Evolutionary conservation across 2,888 invertebrate genomes (phyloP).

Genomic region (Cheiracanthium punctorium): DNA sequence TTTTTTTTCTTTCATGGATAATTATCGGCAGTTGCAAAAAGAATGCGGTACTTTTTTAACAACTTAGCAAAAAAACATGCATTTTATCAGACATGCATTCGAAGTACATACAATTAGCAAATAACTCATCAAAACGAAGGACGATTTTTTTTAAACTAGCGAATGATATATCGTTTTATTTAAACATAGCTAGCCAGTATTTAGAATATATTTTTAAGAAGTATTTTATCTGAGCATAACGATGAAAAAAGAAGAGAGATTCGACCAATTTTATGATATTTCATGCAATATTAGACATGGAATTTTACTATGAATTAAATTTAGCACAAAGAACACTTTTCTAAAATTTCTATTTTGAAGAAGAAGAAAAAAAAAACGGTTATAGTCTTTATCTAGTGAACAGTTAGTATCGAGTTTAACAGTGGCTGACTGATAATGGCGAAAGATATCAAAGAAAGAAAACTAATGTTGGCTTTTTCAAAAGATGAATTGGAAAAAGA

Average conservation of each 20-base stretch:
- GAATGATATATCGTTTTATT: neutral
- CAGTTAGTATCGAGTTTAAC: neutral
- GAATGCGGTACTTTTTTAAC: too few species aligned
- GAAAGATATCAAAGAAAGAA: neutral
- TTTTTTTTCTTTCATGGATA: too few species aligned
- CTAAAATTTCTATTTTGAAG: neutral
- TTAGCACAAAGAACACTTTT: slow-evolving; percentile 4
- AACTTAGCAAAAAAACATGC: slow-evolving; percentile 7
- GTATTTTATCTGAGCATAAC: neutral
- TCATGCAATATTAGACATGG: too few species aligned
- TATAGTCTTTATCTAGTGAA: neutral
- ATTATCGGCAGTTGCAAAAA: too few species aligned
- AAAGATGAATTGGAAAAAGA: neutral
- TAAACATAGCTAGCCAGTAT: neutral
- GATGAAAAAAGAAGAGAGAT: too few species aligned
- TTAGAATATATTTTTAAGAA: neutral
- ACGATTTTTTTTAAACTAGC: neutral
- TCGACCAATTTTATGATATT: too few species aligned
- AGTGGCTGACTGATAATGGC: neutral
- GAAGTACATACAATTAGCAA: neutral
- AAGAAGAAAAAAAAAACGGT: too few species aligned
- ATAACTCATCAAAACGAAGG: neutral
- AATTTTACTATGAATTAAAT: too few species aligned
- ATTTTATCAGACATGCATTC: neutral
- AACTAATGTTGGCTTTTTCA: neutral